Evolutionary conservation across 2,888 invertebrate genomes (phyloP).

Genomic region (Ornithoptera priamus): DNA sequence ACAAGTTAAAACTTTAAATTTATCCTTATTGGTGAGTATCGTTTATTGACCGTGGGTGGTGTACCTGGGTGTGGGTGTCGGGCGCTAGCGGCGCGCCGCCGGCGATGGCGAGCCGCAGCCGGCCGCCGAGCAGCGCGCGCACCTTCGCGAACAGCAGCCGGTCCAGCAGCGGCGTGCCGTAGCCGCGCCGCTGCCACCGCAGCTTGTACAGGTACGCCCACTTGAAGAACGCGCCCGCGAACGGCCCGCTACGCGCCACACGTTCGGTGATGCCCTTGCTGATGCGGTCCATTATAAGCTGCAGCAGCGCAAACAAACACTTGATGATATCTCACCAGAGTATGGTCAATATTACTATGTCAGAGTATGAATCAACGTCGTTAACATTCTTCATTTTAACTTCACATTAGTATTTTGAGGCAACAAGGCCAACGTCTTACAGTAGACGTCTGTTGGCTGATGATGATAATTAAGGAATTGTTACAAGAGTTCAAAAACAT

Average conservation of each 20-base stretch:
- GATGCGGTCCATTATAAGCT: slow-evolving; percentile 98
- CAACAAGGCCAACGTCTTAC: no score
- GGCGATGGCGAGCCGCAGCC: slow-evolving; percentile 91
- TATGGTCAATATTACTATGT: no score
- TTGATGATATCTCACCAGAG: background rate
- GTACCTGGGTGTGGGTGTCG: slow-evolving; percentile 94
- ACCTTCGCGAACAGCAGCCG: slow-evolving; percentile 71
- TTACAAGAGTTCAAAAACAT: no score
- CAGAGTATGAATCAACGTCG: background rate
- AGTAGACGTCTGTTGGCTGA: no score
- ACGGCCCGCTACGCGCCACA: slow-evolving; percentile 88
- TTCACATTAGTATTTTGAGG: no score
- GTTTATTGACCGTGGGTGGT: slow-evolving; percentile 71
- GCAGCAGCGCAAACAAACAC: slow-evolving; percentile 30
- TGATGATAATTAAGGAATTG: background rate
- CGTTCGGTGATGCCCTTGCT: slow-evolving; percentile 98
- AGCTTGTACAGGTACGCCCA: slow-evolving; percentile 97
- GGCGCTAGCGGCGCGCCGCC: slow-evolving; percentile 98
- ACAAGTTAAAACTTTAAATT: no score
- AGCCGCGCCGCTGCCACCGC: slow-evolving; percentile 90
- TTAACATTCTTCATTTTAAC: background rate
- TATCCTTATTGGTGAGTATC: no score
- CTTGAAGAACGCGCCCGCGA: slow-evolving; percentile 92
- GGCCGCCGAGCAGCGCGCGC: slow-evolving; percentile 91
- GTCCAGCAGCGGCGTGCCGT: slow-evolving; percentile 87